These are phyloP conservation scores for Tetragnatha montana DNA, from an alignment of 2,888 invertebrate genomes.

Conservation along the genomic window DNA sequence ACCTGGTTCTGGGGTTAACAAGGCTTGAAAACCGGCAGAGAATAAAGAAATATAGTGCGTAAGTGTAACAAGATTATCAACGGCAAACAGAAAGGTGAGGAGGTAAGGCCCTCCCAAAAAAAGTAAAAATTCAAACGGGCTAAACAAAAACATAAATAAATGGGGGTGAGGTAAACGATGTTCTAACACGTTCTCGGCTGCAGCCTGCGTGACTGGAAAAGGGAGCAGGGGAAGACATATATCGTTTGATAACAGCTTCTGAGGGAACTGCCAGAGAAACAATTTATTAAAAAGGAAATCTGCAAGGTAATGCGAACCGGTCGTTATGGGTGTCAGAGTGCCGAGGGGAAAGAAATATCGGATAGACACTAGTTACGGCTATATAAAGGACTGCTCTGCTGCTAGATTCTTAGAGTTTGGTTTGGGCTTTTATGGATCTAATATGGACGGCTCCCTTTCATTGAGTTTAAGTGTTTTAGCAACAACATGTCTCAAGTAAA, in stretches of 20 bases:
- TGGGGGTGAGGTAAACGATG: slow-evolving; percentile 16
- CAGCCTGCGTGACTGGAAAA: slow-evolving; percentile 10
- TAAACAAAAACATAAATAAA: slow-evolving; percentile 17
- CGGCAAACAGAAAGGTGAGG: slow-evolving; percentile 11
- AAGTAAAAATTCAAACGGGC: slow-evolving; percentile 13
- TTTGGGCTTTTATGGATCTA: too few relatives aligned
- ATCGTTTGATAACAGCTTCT: slow-evolving; percentile 2
- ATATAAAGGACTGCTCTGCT: too few relatives aligned
- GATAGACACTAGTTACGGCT: neutral
- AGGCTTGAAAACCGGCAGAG: neutral
- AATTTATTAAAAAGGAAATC: neutral
- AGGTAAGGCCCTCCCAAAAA: slow-evolving; percentile 3
- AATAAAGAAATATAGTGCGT: neutral
- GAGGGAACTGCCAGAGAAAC: neutral
- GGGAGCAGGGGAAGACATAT: slow-evolving; percentile 1
- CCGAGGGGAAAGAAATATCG: too few relatives aligned
- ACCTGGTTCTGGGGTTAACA: neutral
- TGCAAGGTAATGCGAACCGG: neutral
- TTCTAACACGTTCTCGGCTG: neutral
- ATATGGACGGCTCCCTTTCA: too few relatives aligned
- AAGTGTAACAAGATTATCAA: slow-evolving; percentile 30
- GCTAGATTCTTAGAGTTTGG: too few relatives aligned
- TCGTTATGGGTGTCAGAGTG: neutral
- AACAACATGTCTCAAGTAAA: too few relatives aligned
- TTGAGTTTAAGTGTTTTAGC: too few relatives aligned